phyloP scores from a whole-genome alignment of 2,797 vertebrate species.

The Xiphorhynchus erythropygius region DNA sequence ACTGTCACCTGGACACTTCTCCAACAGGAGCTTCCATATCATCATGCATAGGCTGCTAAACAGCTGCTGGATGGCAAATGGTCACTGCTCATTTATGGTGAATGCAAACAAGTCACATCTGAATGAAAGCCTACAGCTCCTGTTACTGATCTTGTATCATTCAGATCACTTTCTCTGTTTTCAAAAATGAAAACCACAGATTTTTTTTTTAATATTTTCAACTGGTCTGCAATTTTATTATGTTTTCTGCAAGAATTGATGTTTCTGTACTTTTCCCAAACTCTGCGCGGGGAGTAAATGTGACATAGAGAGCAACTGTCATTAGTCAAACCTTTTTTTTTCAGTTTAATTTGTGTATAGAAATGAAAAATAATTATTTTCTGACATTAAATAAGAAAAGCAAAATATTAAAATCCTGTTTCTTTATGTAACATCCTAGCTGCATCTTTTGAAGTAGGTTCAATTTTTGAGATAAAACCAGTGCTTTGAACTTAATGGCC shows the following conservation, averaged over 20 bases:
- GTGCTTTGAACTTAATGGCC: conserved; percentile 48
- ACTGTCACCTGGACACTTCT: background rate
- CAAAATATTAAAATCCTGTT: conserved; percentile 20
- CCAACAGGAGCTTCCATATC: background rate
- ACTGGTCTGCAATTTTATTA: background rate
- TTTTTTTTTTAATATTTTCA: background rate
- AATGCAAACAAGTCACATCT: background rate
- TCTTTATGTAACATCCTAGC: conserved; percentile 17
- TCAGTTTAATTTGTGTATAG: conserved; percentile 37
- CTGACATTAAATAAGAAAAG: conserved; percentile 32
- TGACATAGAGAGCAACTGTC: background rate
- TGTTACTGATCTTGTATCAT: background rate
- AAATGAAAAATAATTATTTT: conserved; percentile 44
- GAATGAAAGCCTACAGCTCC: background rate
- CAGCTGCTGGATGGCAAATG: background rate
- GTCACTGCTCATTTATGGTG: background rate
- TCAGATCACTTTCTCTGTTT: background rate
- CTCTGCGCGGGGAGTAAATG: background rate
- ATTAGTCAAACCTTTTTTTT: background rate
- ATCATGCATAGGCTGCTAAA: background rate
- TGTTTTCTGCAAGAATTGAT: background rate
- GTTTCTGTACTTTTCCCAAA: background rate
- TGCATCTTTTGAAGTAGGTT: background rate
- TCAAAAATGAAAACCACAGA: background rate
- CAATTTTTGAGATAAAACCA: conserved; percentile 14